A percentile compares a stretch with the other conserved stretches of the same genome.
Conservation (phyloP, 2,113 vertebrate species). For the Ciconia boyciana region DNA sequence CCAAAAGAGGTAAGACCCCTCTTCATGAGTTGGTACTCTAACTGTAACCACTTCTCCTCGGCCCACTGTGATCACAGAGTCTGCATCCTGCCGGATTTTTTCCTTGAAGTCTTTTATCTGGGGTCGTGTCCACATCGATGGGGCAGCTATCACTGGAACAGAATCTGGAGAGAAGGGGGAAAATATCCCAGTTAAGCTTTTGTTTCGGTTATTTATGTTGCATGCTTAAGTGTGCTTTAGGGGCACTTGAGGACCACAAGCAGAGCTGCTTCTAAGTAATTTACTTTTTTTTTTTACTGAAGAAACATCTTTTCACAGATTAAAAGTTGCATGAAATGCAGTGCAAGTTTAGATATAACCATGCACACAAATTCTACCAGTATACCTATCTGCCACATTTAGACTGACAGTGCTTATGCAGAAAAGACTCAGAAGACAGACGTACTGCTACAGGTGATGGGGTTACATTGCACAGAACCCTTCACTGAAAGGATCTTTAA, state of each 20-base stretch:
- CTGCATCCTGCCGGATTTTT: constrained; percentile 96
- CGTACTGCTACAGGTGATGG: fast-evolving
- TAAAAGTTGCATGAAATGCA: neutral
- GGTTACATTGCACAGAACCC: neutral
- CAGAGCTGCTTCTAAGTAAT: neutral
- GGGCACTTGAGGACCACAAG: neutral
- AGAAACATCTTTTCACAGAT: neutral
- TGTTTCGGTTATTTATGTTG: neutral
- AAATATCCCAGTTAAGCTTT: neutral
- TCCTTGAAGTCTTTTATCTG: constrained; percentile 99
- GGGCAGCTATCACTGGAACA: constrained; percentile 91
- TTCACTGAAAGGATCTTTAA: neutral
- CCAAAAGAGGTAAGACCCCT: constrained; percentile 98
- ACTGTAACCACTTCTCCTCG: constrained; percentile 98
- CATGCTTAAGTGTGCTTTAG: neutral
- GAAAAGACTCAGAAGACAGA: neutral
- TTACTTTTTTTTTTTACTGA: neutral
- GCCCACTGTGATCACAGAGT: constrained; percentile 97
- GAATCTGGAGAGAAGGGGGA: constrained; percentile 70
- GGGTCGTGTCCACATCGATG: constrained; percentile 98
- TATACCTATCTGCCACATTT: neutral
- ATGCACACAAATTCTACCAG: neutral
- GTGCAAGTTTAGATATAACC: neutral
- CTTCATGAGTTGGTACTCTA: constrained; percentile 95
- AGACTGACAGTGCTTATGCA: neutral